phyloP scores from a whole-genome alignment of 2,797 vertebrate species.

The Eulemur rubriventer region DNA sequence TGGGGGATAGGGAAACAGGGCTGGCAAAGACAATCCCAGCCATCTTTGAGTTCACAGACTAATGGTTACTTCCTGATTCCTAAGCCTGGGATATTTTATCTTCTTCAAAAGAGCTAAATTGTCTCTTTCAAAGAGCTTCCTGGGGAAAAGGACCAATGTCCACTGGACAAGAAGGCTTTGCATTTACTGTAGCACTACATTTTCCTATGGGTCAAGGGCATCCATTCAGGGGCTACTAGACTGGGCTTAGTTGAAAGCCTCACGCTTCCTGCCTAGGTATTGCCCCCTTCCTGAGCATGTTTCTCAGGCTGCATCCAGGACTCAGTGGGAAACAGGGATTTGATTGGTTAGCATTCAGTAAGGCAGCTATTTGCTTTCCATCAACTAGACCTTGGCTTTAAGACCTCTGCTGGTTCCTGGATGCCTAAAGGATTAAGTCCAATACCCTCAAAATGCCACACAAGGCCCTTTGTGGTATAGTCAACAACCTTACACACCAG shows the following conservation, averaged over 20 bases:
- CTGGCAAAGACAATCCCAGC: neutral
- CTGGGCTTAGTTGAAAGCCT: neutral
- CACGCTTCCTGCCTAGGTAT: neutral
- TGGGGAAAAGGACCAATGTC: neutral
- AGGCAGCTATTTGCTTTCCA: neutral
- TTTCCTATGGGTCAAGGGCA: neutral
- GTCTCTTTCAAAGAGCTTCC: neutral
- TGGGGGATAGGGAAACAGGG: neutral
- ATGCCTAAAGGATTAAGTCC: neutral
- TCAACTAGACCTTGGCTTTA: neutral
- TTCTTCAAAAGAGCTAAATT: neutral
- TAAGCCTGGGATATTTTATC: neutral
- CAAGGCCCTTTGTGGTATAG: neutral
- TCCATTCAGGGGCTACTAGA: neutral
- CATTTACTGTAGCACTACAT: neutral
- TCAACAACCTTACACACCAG: neutral
- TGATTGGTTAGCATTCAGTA: neutral
- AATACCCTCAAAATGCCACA: neutral
- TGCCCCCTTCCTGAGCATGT: neutral
- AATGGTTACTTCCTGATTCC: neutral
- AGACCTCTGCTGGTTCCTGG: neutral
- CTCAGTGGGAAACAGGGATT: neutral
- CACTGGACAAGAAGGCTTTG: neutral
- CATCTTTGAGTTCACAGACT: neutral
- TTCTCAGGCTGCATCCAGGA: constrained; percentile 31